Percentiles rank a stretch among this genome's conserved stretches.
Evolutionary conservation across 2,113 vertebrate species (phyloP).

Genomic region (Trogon melanurus): DNA sequence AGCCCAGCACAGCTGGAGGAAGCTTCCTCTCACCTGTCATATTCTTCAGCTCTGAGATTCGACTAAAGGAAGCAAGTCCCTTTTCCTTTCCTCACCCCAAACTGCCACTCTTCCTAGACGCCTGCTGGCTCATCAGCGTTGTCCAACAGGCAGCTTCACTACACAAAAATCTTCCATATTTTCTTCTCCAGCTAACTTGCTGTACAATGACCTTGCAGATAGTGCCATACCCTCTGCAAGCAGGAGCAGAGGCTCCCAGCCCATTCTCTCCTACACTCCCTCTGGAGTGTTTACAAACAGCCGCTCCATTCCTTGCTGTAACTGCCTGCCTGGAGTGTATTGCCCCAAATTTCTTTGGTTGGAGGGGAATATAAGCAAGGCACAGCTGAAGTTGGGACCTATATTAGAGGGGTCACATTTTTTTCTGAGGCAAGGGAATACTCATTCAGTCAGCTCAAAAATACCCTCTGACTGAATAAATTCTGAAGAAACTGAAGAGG

Average conservation of each 20-base stretch:
- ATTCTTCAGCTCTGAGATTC: background rate
- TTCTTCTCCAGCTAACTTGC: background rate
- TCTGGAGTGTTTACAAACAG: background rate
- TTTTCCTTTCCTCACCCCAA: background rate
- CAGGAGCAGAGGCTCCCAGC: background rate
- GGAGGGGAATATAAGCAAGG: background rate
- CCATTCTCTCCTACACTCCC: background rate
- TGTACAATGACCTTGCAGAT: background rate
- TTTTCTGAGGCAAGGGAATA: background rate
- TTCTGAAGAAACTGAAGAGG: conserved; percentile 37
- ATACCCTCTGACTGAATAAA: conserved; percentile 30
- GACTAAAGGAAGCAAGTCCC: background rate
- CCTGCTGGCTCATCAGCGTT: background rate
- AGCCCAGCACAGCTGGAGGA: background rate
- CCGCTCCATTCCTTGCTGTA: background rate
- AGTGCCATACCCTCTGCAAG: background rate
- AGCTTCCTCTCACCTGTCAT: background rate
- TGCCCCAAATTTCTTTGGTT: background rate
- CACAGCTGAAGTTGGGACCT: background rate
- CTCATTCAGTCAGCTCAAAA: background rate
- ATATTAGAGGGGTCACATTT: background rate
- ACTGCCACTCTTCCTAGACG: background rate
- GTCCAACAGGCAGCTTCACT: background rate
- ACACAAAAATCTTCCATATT: background rate
- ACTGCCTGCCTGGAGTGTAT: background rate